Evolutionary conservation across 2,797 vertebrate species (phyloP), one percentile per base, ranked within the genome.

Genomic region (Chloroceryle inda): DNA sequence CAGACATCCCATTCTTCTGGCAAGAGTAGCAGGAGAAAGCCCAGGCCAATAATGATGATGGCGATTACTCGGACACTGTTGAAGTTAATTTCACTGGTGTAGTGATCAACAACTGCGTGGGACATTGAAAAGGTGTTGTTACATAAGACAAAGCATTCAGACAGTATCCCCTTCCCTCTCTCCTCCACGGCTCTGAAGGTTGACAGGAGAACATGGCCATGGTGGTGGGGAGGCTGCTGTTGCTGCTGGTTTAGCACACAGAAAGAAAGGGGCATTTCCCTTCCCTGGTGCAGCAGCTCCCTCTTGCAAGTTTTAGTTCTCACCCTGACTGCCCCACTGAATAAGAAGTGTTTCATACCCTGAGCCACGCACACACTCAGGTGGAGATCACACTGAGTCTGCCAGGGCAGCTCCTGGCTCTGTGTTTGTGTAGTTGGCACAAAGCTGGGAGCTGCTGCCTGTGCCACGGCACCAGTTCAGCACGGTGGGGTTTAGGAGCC

Each of bases 1-100:
- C 99, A 99, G 97, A 99, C 98, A 49, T 99, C 99, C 99, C 99
- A 99, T 96, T 99, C 99, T 96, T 99, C 99, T 0, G 99, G 99
- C 93, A 99, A 96, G 82, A 99, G 98, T 97, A 99, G 97, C 96
- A 99, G 99, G 91, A 99, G 99, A 97, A 99, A 99, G 79, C 99
- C 99, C 98, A 99, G 98, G 97, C 99, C 99, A 61, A 99, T 99
- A 97, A 99, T 99, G 98, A 99, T 96, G 87, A 99, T 98, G 56
- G 99, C 99, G 3, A 99, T 99, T 94, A 99, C 98, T 49, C 99
- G 99, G 93, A 99, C 99, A 3, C 98, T 99, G 93, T 99, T 99
- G 98, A 99, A 99, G 97, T 98, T 95, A 61, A 99, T 99, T 96
- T 99, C 98, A 97, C 99, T 99, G 8, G 98, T 99, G 97, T 99